phyloP scores from a whole-genome alignment of 64 coral and sea anemone genomes.

The Hydrozoanthus tunicans region DNA sequence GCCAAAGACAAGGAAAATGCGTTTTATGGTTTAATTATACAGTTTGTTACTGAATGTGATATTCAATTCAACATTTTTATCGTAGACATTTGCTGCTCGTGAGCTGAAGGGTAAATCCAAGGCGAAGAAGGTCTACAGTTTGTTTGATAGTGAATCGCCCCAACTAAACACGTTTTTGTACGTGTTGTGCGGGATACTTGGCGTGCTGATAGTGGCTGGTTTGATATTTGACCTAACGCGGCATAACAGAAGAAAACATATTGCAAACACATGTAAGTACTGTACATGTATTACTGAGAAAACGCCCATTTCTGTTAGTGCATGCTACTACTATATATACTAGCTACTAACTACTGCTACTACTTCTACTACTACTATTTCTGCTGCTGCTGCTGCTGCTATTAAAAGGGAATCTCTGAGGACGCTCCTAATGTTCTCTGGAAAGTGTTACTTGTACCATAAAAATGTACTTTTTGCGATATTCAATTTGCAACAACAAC shows the following conservation, averaged over 20 bases:
- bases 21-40: neutral
- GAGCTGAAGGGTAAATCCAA: neutral
- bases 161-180: neutral
- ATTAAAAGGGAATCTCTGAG: neutral
- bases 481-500: too few relatives aligned
- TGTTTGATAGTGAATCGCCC: neutral
- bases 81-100: neutral
- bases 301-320: neutral
- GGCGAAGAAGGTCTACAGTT: neutral
- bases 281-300: neutral
- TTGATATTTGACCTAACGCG: neutral
- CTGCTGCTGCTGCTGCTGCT: neutral
- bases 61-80: neutral
- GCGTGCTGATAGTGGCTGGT: neutral
- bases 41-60: neutral
- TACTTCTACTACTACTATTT: neutral
- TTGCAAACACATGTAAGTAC: neutral
- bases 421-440: neutral
- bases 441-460: neutral
- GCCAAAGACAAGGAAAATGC: neutral
- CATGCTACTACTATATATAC: neutral
- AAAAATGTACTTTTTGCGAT: too few relatives aligned
- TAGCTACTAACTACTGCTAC: neutral
- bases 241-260: neutral
- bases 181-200: neutral